phyloP scores from a whole-genome alignment of 2,888 invertebrate genomes.

The Andrena chrysosceles region DNA sequence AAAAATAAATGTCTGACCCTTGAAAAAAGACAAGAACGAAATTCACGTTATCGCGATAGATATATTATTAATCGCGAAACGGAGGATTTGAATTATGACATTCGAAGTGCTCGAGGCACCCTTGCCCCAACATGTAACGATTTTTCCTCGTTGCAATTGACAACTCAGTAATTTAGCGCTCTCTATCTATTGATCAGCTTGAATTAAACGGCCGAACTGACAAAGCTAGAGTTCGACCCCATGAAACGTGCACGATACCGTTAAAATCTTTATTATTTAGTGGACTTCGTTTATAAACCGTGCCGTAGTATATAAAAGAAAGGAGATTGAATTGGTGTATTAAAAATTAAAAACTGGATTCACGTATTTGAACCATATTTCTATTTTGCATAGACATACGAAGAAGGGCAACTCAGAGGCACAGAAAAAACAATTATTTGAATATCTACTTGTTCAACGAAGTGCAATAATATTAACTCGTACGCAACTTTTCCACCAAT shows the following conservation, averaged over 20 bases:
- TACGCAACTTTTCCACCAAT: too few relatives aligned
- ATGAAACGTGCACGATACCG: not conserved
- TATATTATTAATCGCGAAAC: slow-evolving; percentile 50
- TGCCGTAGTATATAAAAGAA: not conserved
- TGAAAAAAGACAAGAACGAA: not conserved
- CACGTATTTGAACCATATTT: not conserved
- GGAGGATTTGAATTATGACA: slow-evolving; percentile 41
- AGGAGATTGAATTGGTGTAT: not conserved
- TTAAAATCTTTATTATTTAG: slow-evolving; percentile 25
- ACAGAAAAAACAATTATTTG: too few relatives aligned
- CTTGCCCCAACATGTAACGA: slow-evolving; percentile 47
- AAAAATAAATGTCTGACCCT: slow-evolving; percentile 35
- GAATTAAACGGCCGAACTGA: slow-evolving; percentile 51
- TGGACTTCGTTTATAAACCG: slow-evolving; percentile 10
- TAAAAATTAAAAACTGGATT: not conserved
- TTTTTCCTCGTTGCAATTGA: slow-evolving; percentile 73
- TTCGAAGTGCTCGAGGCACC: slow-evolving; percentile 35
- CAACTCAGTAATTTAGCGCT: slow-evolving; percentile 75
- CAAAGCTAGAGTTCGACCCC: slow-evolving; percentile 30
- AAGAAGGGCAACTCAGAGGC: not conserved
- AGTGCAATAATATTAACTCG: too few relatives aligned
- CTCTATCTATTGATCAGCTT: slow-evolving; percentile 58
- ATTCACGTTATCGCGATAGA: slow-evolving; percentile 19
- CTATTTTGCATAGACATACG: not conserved
- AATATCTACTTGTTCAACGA: too few relatives aligned